Evolutionary conservation across 2,888 invertebrate genomes (phyloP).

Genomic region (Prosapia bicincta): DNA sequence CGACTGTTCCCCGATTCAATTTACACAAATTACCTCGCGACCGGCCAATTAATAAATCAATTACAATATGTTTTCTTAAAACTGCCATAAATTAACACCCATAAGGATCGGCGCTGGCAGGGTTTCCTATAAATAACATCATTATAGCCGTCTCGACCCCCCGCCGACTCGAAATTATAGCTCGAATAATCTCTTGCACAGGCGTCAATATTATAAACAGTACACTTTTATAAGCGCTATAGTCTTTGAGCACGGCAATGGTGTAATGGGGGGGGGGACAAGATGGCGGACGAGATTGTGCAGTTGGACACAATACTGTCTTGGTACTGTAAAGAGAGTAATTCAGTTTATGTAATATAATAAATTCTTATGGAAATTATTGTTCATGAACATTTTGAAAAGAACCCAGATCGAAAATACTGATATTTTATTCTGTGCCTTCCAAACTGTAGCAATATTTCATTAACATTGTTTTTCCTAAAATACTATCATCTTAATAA

Average conservation of each 20-base stretch:
- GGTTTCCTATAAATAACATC: not conserved
- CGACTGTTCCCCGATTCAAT: not conserved
- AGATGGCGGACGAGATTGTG: not conserved
- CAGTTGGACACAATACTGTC: too few relatives aligned
- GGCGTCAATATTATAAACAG: not conserved
- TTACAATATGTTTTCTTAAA: slow-evolving; percentile 7
- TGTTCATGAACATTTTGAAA: too few relatives aligned
- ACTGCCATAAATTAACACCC: slow-evolving; percentile 25
- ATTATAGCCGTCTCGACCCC: not conserved
- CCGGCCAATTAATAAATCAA: slow-evolving; percentile 27
- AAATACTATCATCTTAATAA: too few relatives aligned
- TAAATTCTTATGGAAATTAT: too few relatives aligned
- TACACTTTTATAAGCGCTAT: not conserved
- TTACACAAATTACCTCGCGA: not conserved
- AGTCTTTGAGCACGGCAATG: not conserved
- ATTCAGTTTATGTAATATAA: too few relatives aligned
- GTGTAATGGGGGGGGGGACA: not conserved
- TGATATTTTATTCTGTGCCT: too few relatives aligned
- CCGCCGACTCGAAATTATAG: not conserved
- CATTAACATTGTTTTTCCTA: too few relatives aligned
- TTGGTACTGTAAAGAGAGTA: too few relatives aligned
- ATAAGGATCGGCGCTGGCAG: slow-evolving; percentile 1
- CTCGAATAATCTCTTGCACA: not conserved
- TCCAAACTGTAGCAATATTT: too few relatives aligned
- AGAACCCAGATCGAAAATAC: too few relatives aligned